A percentile compares a stretch with the other conserved stretches of the same genome.
Evolutionary conservation across 2,888 invertebrate species (phyloP).

Genomic region (Idaea aversata): DNA sequence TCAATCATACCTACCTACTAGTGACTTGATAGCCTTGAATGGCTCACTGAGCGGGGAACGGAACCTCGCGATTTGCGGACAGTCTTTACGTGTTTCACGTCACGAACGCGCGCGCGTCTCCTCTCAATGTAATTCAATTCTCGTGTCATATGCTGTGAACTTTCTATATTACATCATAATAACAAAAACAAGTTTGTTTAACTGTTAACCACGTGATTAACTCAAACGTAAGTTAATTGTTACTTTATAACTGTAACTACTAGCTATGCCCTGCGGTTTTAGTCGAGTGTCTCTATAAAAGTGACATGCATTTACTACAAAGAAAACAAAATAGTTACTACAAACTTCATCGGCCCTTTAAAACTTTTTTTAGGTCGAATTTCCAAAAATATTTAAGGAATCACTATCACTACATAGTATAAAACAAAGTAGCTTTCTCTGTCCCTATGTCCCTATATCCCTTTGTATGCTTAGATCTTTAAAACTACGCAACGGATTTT

Average conservation of each 20-base stretch:
- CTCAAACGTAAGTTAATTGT: not conserved
- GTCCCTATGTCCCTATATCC: too few species aligned
- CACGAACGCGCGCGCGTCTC: not conserved
- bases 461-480: too few species aligned
- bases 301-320: too few species aligned
- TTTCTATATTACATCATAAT: not conserved
- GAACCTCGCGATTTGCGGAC: not conserved
- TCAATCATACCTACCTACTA: not conserved
- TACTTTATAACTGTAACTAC: not conserved
- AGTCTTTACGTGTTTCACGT: not conserved
- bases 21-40: constrained; percentile 26
- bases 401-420: too few species aligned
- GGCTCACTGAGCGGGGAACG: constrained; percentile 18
- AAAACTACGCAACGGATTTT: too few species aligned
- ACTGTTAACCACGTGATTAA: not conserved
- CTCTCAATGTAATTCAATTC: not conserved
- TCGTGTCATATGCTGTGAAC: not conserved
- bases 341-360: too few species aligned
- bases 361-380: too few species aligned
- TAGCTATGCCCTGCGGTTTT: too few species aligned
- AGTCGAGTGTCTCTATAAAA: too few species aligned
- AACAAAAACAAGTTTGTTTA: not conserved
- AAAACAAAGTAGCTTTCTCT: too few species aligned
- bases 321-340: too few species aligned
- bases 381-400: too few species aligned